Evolutionary conservation across 2,888 invertebrate species (phyloP).

Genomic region (Phengaris alcon): DNA sequence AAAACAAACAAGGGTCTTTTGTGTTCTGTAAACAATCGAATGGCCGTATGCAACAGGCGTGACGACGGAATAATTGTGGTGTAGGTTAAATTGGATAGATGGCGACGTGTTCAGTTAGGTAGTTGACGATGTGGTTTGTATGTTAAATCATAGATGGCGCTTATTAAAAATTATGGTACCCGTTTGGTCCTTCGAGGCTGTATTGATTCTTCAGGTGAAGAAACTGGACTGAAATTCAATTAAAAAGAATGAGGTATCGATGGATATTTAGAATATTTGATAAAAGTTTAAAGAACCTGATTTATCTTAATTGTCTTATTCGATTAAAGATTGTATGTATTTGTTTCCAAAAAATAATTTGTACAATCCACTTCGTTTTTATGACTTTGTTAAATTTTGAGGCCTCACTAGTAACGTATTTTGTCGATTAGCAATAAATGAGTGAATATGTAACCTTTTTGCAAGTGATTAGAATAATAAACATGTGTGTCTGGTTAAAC

Average conservation of each 20-base stretch:
- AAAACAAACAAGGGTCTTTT: constrained; percentile 80
- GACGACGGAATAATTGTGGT: constrained; percentile 63
- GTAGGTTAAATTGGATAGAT: constrained; percentile 63
- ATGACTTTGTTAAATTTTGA: background rate
- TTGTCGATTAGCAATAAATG: background rate
- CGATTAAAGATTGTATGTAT: no score
- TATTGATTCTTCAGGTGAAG: constrained; percentile 5
- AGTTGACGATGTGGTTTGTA: constrained; percentile 26
- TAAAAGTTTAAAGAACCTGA: background rate
- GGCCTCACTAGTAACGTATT: background rate
- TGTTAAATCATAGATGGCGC: constrained; percentile 53
- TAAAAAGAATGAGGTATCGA: constrained; percentile 6
- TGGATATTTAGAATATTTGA: background rate
- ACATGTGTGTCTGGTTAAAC: constrained; percentile 8
- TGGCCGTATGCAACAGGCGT: constrained; percentile 76
- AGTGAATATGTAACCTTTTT: constrained; percentile 21
- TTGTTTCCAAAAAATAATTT: no score
- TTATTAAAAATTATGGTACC: constrained; percentile 30
- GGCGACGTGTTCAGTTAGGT: constrained; percentile 30
- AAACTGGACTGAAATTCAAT: background rate
- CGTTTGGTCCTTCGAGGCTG: background rate
- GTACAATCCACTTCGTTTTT: no score
- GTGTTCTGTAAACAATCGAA: constrained; percentile 78
- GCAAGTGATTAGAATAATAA: constrained; percentile 23
- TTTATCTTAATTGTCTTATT: background rate